Evolutionary conservation across 2,113 vertebrate genomes (phyloP).

Genomic region (Sorex fumeus): DNA sequence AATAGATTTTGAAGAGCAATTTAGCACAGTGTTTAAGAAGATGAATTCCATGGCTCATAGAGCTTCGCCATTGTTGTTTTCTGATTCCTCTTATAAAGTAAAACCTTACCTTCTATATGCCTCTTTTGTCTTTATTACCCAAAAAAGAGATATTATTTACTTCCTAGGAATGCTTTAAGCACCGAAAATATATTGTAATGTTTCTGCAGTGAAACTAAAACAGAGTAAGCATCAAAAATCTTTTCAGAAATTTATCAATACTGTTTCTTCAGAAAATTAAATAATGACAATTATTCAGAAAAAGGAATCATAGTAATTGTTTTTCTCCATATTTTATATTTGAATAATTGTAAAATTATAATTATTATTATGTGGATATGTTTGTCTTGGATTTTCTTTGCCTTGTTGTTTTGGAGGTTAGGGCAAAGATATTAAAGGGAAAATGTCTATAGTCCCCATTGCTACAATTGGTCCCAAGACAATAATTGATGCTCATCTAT

Average conservation of each 20-base stretch:
- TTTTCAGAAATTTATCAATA: background rate
- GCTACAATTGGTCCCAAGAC: background rate
- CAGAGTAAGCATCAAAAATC: background rate
- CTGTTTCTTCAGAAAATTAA: too few species aligned
- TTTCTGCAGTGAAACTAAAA: slow-evolving; percentile 13
- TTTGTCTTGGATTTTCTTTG: background rate
- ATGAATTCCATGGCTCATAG: background rate
- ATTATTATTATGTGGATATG: background rate
- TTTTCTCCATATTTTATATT: slow-evolving; percentile 18
- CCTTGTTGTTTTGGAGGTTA: too few species aligned
- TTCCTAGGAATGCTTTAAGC: background rate
- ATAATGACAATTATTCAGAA: background rate
- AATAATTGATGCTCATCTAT: background rate
- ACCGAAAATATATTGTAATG: background rate
- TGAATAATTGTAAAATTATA: too few species aligned
- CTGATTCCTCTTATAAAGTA: background rate
- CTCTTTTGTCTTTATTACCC: background rate
- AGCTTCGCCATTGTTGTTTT: background rate
- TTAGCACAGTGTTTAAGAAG: background rate
- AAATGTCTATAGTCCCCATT: background rate
- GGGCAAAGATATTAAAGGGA: too few species aligned
- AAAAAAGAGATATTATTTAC: background rate
- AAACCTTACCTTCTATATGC: background rate
- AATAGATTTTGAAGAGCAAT: slow-evolving; percentile 6
- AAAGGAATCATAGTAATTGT: background rate